These are phyloP conservation scores for Miichthys miiuy DNA, from an alignment of 2,797 vertebrate genomes.

Conservation along the genomic window DNA sequence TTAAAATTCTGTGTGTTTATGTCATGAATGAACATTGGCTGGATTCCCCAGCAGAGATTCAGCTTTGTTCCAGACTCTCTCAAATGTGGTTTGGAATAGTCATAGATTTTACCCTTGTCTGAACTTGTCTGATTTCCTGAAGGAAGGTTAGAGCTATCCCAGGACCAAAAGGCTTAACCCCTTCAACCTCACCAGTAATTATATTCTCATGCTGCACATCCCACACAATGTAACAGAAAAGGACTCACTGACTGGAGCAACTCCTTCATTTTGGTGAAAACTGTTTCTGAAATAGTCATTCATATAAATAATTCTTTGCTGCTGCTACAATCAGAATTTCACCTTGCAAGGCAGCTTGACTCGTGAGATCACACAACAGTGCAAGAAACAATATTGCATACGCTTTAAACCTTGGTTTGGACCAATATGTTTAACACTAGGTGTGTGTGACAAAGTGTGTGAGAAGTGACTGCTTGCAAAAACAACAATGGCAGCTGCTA, in stretches of 20 bases:
- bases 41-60: background rate
- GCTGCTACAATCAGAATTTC: no score
- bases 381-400: no score
- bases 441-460: no score
- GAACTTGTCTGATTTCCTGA: background rate
- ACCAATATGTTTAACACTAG: no score
- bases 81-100: background rate
- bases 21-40: background rate
- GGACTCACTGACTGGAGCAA: background rate
- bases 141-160: background rate
- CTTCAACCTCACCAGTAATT: background rate
- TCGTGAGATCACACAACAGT: no score
- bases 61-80: background rate
- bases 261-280: background rate
- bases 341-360: no score
- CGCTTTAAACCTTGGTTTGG: no score
- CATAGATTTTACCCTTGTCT: background rate
- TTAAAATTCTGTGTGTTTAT: constrained; percentile 25
- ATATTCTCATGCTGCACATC: background rate
- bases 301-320: background rate
- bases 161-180: constrained; percentile 7
- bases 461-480: no score
- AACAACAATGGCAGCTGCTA: no score
- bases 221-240: background rate
- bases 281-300: background rate